Base-by-base conservation (phyloP, 1,140 invertebrate genomes). In the Neocloeon triangulifer region DNA sequence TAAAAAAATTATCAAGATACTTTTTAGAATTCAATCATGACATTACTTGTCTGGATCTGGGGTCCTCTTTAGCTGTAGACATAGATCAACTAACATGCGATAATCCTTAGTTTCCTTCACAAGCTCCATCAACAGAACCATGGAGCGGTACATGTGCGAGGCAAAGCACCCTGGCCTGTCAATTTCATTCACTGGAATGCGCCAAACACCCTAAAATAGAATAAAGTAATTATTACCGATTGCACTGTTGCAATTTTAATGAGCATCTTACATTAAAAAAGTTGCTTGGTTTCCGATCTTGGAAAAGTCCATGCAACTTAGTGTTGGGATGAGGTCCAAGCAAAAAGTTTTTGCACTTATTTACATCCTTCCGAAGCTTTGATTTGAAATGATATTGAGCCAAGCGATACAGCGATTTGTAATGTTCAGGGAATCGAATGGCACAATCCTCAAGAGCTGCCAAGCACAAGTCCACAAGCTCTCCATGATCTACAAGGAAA, bases 121-220 rank as follows among this genome's bases (percentile, higher is more conserved):
- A 35, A 92, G 64, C 47, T 88, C 72, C 51, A 91, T 61, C 1
- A 88, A 56, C 5, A 91, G 58, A 5, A 67, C 59, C 4, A 89
- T 66, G 40, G 77, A 79, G 34, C 80, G 66, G 36, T 73, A 80
- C 72, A 94, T 82, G 45, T 94, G 85, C 20, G 77, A 71, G 5
- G 80, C 71, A 53, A 96, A 86, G 45, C 80, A 81, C 9, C 88
- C 88, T 2, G 81, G 72, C 25, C 88, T 61, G 45, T 94, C 88
- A 19, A 94, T 77, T 57, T 96, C 89, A 34, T 66, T 66, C 14
- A 72, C 64, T 4, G 82, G 84, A 45, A 89, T 85, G 37, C 81
- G 63, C 88, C 88, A 94, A 34, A 91, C 71, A 33, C 82, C 82
- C 72, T 78, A 37, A 12, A 50, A 46, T 21, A 30, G 37, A 36